phyloP scores from a whole-genome alignment of 2,113 vertebrate genomes.

The Diglossa brunneiventris region DNA sequence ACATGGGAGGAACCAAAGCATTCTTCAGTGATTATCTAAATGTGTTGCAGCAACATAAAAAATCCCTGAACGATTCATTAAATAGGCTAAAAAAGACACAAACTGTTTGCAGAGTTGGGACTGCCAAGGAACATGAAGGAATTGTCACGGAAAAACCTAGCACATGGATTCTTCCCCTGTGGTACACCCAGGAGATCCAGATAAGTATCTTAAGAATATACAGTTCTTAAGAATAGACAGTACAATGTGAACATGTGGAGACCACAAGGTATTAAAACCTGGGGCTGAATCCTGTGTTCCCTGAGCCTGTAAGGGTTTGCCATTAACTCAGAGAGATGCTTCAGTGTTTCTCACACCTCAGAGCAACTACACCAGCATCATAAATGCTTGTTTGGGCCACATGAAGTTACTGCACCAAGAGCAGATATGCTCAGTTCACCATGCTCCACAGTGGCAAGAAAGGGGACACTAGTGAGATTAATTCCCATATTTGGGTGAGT shows the following conservation, averaged over 20 bases:
- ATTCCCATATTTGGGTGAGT: not conserved
- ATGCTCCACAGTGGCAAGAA: not conserved
- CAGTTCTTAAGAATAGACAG: not conserved
- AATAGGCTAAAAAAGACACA: constrained; percentile 39
- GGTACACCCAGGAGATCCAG: not conserved
- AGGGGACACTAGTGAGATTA: not conserved
- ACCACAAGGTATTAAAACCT: not conserved
- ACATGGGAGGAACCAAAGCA: constrained; percentile 60
- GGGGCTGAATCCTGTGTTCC: not conserved
- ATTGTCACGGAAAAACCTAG: constrained; percentile 8
- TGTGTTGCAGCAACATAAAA: constrained; percentile 55
- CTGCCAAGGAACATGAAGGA: constrained; percentile 35
- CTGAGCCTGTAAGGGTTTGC: not conserved
- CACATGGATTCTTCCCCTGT: not conserved
- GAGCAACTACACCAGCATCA: not conserved
- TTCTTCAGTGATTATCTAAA: constrained; percentile 65
- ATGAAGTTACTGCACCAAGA: not conserved
- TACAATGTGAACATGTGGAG: not conserved
- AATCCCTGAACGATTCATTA: constrained; percentile 42
- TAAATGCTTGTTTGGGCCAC: not conserved
- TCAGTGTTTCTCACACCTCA: not conserved
- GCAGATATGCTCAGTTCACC: not conserved
- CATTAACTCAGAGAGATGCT: not conserved
- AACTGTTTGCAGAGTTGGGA: not conserved
- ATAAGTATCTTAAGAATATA: not conserved